Percentiles rank a stretch among this genome's conserved stretches.
phyloP scores from a whole-genome alignment of 2,113 vertebrate genomes.

The Alectura lathami region DNA sequence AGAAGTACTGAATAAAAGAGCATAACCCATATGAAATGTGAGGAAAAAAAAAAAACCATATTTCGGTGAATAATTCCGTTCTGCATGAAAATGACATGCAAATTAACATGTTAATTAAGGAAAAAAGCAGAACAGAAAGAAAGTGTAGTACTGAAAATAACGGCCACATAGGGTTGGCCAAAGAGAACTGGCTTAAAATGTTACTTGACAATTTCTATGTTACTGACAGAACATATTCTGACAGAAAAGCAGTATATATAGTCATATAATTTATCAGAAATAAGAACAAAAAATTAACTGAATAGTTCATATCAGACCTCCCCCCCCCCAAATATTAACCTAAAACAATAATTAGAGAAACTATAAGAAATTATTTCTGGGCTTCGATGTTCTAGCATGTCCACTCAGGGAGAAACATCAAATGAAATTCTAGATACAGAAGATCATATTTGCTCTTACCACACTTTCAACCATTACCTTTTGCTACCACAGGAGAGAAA shows the following conservation, averaged over 20 bases:
- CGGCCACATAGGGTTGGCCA: background rate
- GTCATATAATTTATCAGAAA: background rate
- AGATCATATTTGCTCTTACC: background rate
- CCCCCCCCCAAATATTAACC: background rate
- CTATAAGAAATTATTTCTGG: background rate
- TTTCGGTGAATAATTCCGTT: background rate
- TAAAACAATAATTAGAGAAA: background rate
- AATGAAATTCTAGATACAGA: background rate
- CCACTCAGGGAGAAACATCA: background rate
- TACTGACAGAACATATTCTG: background rate
- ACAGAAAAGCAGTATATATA: background rate
- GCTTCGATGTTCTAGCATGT: background rate
- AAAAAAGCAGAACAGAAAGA: background rate
- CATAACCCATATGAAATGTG: background rate
- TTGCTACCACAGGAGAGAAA: background rate
- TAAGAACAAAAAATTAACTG: background rate
- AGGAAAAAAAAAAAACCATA: background rate
- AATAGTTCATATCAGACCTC: background rate
- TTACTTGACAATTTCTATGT: background rate
- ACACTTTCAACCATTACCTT: background rate
- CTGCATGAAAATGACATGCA: background rate
- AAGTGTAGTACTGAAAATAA: background rate
- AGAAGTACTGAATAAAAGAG: background rate
- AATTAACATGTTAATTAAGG: background rate
- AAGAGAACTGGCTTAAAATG: background rate